These are phyloP conservation scores for Euleptes europaea DNA, from an alignment of 2,113 vertebrate genomes.

Conservation along the genomic window DNA sequence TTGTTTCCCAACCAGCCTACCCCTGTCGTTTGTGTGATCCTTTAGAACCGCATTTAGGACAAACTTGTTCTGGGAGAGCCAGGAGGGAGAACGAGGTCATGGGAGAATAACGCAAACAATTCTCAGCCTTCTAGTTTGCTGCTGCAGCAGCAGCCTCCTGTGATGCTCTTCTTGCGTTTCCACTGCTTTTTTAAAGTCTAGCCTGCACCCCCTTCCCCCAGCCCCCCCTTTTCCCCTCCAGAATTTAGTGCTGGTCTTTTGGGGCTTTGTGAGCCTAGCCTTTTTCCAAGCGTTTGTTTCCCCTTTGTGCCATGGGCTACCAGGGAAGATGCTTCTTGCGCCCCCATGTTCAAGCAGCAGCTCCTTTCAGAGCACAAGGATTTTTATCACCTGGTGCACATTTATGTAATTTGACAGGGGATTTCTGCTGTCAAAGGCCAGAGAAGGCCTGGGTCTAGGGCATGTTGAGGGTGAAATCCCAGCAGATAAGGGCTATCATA, in stretches of 20 bases:
- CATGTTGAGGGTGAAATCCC: background rate
- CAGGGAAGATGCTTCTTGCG: too few relatives aligned
- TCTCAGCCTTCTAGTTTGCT: background rate
- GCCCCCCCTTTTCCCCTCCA: background rate
- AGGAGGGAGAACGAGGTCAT: background rate
- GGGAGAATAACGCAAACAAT: background rate
- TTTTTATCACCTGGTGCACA: background rate
- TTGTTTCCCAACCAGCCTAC: background rate
- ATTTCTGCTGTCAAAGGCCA: background rate
- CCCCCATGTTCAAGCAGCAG: background rate
- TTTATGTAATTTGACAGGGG: background rate
- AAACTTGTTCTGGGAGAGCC: background rate
- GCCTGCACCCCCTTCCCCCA: background rate
- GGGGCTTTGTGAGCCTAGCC: background rate
- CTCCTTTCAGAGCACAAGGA: background rate
- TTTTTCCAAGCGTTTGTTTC: too few relatives aligned
- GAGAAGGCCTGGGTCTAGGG: background rate
- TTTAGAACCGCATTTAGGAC: background rate
- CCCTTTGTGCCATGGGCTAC: too few relatives aligned
- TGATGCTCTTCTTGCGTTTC: background rate
- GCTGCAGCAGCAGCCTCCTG: background rate
- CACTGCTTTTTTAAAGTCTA: background rate
- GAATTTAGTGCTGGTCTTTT: background rate
- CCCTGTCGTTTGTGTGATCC: background rate
- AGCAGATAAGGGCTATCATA: background rate